A percentile compares a stretch with the other conserved stretches of the same genome.
These are phyloP conservation scores for Crenuchus spilurus DNA, from an alignment of 2,797 vertebrate genomes.

Conservation along the genomic window DNA sequence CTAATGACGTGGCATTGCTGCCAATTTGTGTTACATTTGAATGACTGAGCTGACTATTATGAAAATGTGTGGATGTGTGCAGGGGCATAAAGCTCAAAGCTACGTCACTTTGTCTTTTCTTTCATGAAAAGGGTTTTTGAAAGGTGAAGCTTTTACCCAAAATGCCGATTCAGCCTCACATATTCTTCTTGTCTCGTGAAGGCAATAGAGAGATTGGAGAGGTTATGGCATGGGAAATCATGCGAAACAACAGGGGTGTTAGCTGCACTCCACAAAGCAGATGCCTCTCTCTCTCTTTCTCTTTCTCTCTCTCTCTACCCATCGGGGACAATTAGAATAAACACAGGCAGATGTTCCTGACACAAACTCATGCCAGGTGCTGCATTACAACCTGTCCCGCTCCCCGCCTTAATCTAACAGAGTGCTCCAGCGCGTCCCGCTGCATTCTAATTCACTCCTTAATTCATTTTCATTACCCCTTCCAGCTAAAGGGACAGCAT, in stretches of 20 bases:
- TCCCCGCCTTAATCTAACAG: conserved; percentile 58
- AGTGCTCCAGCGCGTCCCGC: conserved; percentile 54
- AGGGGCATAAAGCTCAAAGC: neutral
- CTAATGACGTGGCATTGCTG: conserved; percentile 1
- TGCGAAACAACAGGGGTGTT: neutral
- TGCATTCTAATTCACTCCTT: conserved; percentile 44
- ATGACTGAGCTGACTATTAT: conserved; percentile 1
- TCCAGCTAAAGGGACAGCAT: conserved; percentile 35
- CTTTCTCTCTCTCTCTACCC: conserved; percentile 14
- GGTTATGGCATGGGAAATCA: conserved; percentile 9
- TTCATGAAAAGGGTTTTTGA: conserved; percentile 4
- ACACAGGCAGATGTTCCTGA: conserved; percentile 58
- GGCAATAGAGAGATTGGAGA: conserved; percentile 31
- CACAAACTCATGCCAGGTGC: conserved; percentile 50
- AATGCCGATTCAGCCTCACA: neutral
- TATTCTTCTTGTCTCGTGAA: neutral
- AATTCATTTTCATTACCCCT: conserved; percentile 48
- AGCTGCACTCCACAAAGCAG: conserved; percentile 1
- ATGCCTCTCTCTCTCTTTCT: neutral
- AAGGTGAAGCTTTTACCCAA: neutral
- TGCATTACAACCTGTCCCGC: conserved; percentile 53
- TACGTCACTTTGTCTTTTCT: neutral
- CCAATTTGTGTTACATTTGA: conserved; percentile 18
- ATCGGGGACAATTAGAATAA: conserved; percentile 42
- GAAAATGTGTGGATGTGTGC: neutral